These are phyloP conservation scores for Polydrusus pterygomalis DNA, from an alignment of 2,888 invertebrate species.

Conservation along the genomic window DNA sequence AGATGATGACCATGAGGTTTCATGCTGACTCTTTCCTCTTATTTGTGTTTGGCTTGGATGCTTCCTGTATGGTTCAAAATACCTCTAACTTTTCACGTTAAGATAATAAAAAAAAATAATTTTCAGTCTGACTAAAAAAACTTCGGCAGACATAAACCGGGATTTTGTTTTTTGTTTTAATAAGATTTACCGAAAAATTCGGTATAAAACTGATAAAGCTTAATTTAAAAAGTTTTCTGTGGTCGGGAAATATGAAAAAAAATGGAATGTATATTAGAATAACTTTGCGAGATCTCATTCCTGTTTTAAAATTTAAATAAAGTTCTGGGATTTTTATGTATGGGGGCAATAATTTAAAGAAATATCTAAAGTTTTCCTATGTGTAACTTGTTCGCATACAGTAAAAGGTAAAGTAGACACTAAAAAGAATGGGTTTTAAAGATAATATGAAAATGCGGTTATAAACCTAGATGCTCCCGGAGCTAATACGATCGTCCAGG, in stretches of 20 bases:
- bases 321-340: neutral
- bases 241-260: slow-evolving; percentile 10
- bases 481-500: no score
- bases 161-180: slow-evolving; percentile 12
- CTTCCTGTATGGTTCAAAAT: no score
- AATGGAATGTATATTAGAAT: slow-evolving; percentile 15
- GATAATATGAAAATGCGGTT: no score
- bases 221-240: slow-evolving; percentile 10
- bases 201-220: slow-evolving; percentile 21
- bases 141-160: neutral
- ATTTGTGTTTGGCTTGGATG: no score
- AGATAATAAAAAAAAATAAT: neutral
- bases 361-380: no score
- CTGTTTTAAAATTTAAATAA: slow-evolving; percentile 25
- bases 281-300: slow-evolving; percentile 12
- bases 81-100: no score
- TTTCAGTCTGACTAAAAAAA: neutral
- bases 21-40: no score
- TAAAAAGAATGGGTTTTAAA: no score
- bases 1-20: no score
- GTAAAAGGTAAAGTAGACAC: no score
- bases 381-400: no score
- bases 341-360: neutral
- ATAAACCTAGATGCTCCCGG: no score
- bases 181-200: slow-evolving; percentile 8